Conservation (phyloP, 2,797 vertebrate genomes). For the Paedocypris micromegethes region DNA sequence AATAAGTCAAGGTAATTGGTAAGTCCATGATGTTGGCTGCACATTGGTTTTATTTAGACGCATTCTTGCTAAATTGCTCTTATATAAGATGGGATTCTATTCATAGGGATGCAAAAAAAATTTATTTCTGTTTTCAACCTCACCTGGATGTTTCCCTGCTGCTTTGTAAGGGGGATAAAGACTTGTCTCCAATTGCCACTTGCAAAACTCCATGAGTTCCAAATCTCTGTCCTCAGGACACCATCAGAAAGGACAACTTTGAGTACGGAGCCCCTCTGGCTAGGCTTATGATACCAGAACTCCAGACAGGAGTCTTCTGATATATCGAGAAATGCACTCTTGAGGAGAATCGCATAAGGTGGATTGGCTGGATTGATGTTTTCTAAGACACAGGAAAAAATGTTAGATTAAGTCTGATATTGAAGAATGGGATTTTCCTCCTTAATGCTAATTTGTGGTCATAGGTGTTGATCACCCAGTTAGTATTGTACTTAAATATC, state of each 20-base stretch:
- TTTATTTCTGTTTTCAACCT: conserved; percentile 13
- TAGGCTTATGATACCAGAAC: conserved; percentile 77
- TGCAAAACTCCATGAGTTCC: conserved; percentile 60
- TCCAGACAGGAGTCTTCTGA: conserved; percentile 73
- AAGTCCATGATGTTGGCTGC: too few species aligned
- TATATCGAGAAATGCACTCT: conserved; percentile 59
- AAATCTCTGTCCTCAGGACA: conserved; percentile 53
- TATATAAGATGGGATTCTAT: too few species aligned
- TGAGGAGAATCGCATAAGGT: conserved; percentile 57
- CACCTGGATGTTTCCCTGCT: conserved; percentile 66
- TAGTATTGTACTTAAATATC: too few species aligned
- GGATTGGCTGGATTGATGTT: conserved; percentile 47
- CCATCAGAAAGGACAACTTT: conserved; percentile 60
- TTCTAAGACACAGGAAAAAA: background rate
- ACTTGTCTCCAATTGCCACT: conserved; percentile 68
- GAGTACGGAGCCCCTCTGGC: conserved; percentile 60
- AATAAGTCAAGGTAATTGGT: too few species aligned
- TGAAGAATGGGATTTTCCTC: background rate
- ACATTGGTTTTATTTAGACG: too few species aligned
- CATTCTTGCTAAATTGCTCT: too few species aligned
- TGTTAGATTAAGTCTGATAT: too few species aligned
- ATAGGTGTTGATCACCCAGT: too few species aligned
- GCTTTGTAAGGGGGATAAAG: conserved; percentile 57
- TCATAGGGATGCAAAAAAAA: background rate
- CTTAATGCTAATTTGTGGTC: too few species aligned